Base-by-base conservation (phyloP, 2,888 invertebrate genomes). In the Erpobdella octoculata region DNA sequence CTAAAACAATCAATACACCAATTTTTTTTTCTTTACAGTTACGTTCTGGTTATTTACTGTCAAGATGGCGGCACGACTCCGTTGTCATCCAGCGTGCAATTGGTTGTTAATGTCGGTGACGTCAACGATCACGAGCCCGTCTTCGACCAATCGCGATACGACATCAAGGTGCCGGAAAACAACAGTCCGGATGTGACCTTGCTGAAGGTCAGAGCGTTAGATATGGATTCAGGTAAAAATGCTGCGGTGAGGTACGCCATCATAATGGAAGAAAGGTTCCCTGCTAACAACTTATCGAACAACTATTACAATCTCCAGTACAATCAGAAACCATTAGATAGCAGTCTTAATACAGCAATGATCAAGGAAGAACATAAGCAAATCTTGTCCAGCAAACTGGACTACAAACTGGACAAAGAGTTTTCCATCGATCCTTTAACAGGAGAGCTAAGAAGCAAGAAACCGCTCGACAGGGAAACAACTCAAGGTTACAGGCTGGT, bases 381-480 rank as follows among this genome's bases (percentile, higher is more conserved):
- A 15, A 1, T 5, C 21, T 25, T 5, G 9, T 6, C 9, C 21
- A 53, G 28, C 53, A 8, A 53, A 53, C 21, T 8, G 8, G 53
- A 53, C 21, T 25, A 53, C 53, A 8, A 53, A 53, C 21, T 8
- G 8, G 53, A 53, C 21, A 53, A 53, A 25, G 21, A 53, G 53
- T 82, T 82, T 71, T 73, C 74, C n/a, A 78, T 82, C 28, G 79
- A 81, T 64, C 58, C 74, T 5, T 15, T 37, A 4, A 72, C 61
- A 21, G 82, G 82, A 4, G 78, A 78, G 46, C 79, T 82, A 37
- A 78, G 79, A 18, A 77, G 79, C 2, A 75, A 71, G n/a, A 89
- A 89, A 35, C 71, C 72, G 1, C 76, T 83, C 25, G 81, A 83
- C 76, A 78, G 94, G 70, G 95, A 96, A 84, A 80, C 73, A 87